Conservation (phyloP, 2,113 vertebrate species). For the Piaya cayana region DNA sequence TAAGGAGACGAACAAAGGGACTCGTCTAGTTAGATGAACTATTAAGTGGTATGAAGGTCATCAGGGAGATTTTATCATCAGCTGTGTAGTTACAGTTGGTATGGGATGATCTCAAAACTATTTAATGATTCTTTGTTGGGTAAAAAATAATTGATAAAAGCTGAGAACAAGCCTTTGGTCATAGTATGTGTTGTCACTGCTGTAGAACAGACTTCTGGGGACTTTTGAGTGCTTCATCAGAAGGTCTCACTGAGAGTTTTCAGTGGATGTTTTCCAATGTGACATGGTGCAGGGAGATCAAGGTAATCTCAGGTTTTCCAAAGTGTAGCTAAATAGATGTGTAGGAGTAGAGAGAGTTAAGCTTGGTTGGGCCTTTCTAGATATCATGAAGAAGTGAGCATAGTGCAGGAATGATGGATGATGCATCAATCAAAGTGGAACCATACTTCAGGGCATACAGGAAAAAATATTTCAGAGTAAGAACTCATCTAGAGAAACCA, state of each 20-base stretch:
- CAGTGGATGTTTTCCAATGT: not conserved
- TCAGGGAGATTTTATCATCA: not conserved
- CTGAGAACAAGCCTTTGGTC: not conserved
- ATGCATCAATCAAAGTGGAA: not conserved
- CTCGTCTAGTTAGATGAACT: not conserved
- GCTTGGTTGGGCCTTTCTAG: not conserved
- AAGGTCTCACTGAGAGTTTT: not conserved
- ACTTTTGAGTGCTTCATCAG: not conserved
- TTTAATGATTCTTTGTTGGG: not conserved
- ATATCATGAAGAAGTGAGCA: not conserved
- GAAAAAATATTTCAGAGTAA: not conserved
- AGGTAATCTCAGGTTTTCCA: not conserved
- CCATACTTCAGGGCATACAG: not conserved
- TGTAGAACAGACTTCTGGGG: not conserved
- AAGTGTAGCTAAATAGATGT: not conserved
- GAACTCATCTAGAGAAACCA: not conserved
- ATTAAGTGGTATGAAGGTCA: not conserved
- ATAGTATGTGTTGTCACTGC: not conserved
- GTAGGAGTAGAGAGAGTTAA: not conserved
- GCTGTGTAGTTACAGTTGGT: not conserved
- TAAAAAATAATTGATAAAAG: not conserved
- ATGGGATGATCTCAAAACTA: not conserved
- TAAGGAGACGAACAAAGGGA: not conserved
- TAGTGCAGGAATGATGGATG: not conserved
- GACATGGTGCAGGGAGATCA: not conserved